These are phyloP conservation scores for Troilus luridus DNA, from an alignment of 2,888 invertebrate species.

Conservation along the genomic window DNA sequence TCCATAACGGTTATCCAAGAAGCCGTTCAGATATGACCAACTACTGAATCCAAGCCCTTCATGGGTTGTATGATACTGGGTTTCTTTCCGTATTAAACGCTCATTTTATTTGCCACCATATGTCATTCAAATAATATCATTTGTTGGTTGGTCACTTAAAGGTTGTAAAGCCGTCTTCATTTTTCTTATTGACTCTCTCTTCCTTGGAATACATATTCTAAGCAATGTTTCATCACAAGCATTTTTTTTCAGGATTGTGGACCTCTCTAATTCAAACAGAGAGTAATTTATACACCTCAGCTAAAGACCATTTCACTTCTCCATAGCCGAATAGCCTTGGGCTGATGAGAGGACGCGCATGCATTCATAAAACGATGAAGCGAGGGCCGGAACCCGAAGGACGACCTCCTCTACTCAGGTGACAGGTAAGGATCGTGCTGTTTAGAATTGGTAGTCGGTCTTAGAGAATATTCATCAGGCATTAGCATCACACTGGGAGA, in stretches of 20 bases:
- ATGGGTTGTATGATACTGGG: too few species aligned
- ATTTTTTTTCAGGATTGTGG: background rate
- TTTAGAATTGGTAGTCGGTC: slow-evolving; percentile 3
- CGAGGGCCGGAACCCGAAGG: background rate
- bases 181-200: too few species aligned
- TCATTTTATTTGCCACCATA: too few species aligned
- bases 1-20: too few species aligned
- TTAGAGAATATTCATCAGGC: slow-evolving; percentile 38
- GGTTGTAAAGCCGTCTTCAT: too few species aligned
- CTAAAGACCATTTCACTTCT: background rate
- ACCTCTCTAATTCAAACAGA: background rate
- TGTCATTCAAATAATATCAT: too few species aligned
- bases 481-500: slow-evolving; percentile 36
- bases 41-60: too few species aligned
- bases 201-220: too few species aligned
- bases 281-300: background rate
- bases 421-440: slow-evolving; percentile 24
- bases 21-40: too few species aligned
- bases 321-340: background rate
- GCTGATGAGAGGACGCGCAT: background rate
- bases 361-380: slow-evolving; percentile 15
- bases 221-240: too few species aligned
- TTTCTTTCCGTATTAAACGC: too few species aligned
- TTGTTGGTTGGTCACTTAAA: too few species aligned
- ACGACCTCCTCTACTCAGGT: background rate